Conservation (phyloP, 2,888 invertebrate genomes). For the Siphlonurus alternatus region DNA sequence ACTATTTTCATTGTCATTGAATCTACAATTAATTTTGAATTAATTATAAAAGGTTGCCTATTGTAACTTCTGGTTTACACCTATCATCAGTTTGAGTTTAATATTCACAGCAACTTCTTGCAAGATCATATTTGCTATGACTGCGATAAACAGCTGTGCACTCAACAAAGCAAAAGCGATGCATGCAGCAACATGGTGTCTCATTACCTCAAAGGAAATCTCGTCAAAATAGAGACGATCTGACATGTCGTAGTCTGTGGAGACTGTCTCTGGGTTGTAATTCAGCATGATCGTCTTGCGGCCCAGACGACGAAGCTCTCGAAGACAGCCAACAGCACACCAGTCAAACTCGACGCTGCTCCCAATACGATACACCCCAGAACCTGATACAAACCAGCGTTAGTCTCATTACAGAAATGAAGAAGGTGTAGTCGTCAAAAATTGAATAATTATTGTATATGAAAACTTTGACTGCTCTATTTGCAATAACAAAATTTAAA, state of each 20-base stretch:
- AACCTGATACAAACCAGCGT: constrained; percentile 40
- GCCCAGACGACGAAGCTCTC: constrained; percentile 73
- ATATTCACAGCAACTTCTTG: too few relatives aligned
- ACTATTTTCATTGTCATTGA: too few relatives aligned
- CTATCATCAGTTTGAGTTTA: too few relatives aligned
- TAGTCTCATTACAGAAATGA: constrained; percentile 7
- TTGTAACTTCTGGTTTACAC: too few relatives aligned
- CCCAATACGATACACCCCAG: constrained; percentile 94
- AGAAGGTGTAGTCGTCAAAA: not conserved
- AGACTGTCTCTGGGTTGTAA: constrained; percentile 98
- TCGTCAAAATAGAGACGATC: constrained; percentile 98
- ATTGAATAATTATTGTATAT: not conserved
- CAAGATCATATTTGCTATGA: too few relatives aligned
- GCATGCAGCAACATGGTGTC: not conserved
- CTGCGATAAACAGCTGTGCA: too few relatives aligned
- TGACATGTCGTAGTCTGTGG: constrained; percentile 99
- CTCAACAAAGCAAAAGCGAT: constrained; percentile 4
- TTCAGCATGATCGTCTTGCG: constrained; percentile 95
- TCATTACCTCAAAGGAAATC: constrained; percentile 74
- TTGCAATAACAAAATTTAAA: too few relatives aligned
- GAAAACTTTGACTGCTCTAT: too few relatives aligned
- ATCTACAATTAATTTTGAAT: too few relatives aligned
- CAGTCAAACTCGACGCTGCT: constrained; percentile 99
- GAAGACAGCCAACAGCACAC: constrained; percentile 93
- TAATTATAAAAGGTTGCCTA: too few relatives aligned